phyloP scores from a whole-genome alignment of 2,888 invertebrate species.

The Andricus quercusramuli region DNA sequence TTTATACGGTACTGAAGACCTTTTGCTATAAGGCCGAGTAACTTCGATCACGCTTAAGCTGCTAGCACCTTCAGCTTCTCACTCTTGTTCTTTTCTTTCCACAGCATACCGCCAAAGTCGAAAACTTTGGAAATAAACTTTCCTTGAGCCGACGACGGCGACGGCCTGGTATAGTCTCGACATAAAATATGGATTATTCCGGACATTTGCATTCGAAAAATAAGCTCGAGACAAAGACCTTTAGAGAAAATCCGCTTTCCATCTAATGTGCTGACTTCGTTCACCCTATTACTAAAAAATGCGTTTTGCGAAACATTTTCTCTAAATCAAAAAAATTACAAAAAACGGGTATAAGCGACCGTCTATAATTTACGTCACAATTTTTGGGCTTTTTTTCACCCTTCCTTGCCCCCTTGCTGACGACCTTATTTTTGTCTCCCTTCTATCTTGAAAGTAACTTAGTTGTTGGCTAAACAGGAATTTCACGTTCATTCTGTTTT shows the following conservation, averaged over 20 bases:
- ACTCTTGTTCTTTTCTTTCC: conserved; percentile 21
- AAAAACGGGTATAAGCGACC: too few relatives aligned
- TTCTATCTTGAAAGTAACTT: too few relatives aligned
- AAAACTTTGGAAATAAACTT: conserved; percentile 74
- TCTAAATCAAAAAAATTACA: background rate
- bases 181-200: conserved; percentile 77
- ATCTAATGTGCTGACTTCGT: conserved; percentile 23
- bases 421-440: too few relatives aligned
- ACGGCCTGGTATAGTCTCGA: conserved; percentile 69
- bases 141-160: conserved; percentile 64
- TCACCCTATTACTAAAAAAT: conserved; percentile 2
- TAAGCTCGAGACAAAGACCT: conserved; percentile 55
- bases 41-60: conserved; percentile 43
- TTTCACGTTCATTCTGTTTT: too few relatives aligned
- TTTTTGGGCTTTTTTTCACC: too few relatives aligned
- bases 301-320: background rate
- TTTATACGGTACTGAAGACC: conserved; percentile 28
- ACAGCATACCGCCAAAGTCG: conserved; percentile 52
- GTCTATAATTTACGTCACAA: too few relatives aligned
- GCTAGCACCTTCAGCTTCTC: conserved; percentile 38
- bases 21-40: conserved; percentile 45
- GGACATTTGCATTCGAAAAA: conserved; percentile 76
- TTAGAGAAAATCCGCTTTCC: conserved; percentile 20
- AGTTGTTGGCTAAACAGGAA: too few relatives aligned
- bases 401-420: too few relatives aligned